Evolutionary conservation across 2,888 invertebrate genomes (phyloP).

Genomic region (Pimpla rufipes): DNA sequence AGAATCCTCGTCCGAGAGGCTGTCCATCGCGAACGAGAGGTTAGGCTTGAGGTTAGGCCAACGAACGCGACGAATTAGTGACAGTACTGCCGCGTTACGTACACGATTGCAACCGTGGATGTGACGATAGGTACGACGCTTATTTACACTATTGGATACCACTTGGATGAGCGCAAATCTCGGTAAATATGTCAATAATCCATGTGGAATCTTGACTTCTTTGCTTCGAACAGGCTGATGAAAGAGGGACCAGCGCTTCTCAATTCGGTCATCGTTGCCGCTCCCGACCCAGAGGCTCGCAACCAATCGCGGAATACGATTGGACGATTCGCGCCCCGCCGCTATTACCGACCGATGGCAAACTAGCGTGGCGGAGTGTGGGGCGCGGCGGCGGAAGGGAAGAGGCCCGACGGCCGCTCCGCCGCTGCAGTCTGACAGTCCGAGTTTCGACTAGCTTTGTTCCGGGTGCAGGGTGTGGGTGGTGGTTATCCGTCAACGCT

Average conservation of each 20-base stretch:
- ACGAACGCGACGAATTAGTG: conserved; percentile 46
- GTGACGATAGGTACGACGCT: conserved; percentile 50
- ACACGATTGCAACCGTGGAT: conserved; percentile 62
- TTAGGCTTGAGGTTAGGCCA: conserved; percentile 65
- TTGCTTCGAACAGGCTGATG: conserved; percentile 70
- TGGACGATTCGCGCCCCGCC: no score
- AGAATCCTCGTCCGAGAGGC: no score
- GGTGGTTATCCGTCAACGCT: conserved; percentile 25
- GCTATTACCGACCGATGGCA: no score
- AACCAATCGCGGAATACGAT: no score
- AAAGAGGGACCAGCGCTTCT: conserved; percentile 71
- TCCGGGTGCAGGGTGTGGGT: no score
- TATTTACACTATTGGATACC: conserved; percentile 60
- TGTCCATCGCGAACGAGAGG: conserved; percentile 46
- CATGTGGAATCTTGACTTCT: conserved; percentile 76
- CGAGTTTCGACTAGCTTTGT: no score
- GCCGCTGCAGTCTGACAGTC: no score
- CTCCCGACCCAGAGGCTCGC: no score
- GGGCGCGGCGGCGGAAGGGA: no score
- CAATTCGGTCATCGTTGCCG: conserved; percentile 57
- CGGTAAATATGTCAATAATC: conserved; percentile 73
- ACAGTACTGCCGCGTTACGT: conserved; percentile 40
- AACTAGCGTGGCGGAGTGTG: no score
- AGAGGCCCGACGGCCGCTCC: no score
- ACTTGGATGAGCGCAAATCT: conserved; percentile 37